Conservation (phyloP, 2,113 vertebrate species). For the Epinephelus lanceolatus region DNA sequence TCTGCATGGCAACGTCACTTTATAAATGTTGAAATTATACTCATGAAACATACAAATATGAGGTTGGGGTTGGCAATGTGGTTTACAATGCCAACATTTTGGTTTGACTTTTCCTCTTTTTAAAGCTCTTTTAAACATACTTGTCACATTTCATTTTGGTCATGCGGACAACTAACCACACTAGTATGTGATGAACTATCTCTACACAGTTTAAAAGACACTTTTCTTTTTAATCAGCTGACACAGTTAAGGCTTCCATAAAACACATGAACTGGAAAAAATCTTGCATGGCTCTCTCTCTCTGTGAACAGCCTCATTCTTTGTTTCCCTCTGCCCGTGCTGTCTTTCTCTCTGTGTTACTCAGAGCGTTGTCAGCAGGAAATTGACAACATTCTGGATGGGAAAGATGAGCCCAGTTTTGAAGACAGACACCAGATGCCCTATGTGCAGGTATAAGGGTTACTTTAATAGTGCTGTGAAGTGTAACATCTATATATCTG, state of each 20-base stretch:
- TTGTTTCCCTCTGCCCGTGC: not conserved
- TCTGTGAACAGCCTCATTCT: not conserved
- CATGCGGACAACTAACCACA: not conserved
- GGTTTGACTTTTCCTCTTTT: too few relatives aligned
- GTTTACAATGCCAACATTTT: too few relatives aligned
- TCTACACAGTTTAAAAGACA: not conserved
- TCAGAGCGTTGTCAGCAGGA: conserved; percentile 60
- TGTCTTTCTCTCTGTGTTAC: not conserved
- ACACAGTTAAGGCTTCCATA: not conserved
- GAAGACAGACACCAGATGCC: conserved; percentile 62
- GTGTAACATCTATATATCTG: not conserved
- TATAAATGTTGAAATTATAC: too few relatives aligned
- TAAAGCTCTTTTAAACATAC: too few relatives aligned
- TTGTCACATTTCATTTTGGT: too few relatives aligned
- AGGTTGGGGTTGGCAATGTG: too few relatives aligned
- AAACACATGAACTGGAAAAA: not conserved
- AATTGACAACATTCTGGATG: conserved; percentile 38
- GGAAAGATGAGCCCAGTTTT: conserved; percentile 39
- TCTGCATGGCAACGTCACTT: too few relatives aligned
- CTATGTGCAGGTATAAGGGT: conserved; percentile 43
- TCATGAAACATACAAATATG: too few relatives aligned
- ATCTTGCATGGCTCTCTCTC: not conserved
- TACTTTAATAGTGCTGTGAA: not conserved
- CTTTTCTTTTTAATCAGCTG: not conserved
- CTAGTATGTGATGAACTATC: not conserved